Evolutionary conservation across 2,113 vertebrate genomes (phyloP).

Genomic region (Siniperca knerii): DNA sequence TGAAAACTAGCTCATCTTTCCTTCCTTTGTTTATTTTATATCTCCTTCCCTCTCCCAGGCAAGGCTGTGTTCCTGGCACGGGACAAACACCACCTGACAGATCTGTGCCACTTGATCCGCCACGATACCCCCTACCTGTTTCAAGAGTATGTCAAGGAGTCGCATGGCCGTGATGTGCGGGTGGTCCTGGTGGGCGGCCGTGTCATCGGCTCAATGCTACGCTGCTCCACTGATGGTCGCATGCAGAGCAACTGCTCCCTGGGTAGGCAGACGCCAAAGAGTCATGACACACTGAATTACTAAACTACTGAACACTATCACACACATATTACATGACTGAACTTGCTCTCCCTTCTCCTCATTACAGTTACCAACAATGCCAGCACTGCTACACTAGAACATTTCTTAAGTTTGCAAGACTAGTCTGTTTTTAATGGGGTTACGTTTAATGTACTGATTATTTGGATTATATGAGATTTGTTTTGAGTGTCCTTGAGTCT

Average conservation of each 20-base stretch:
- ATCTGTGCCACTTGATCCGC: slow-evolving; percentile 92
- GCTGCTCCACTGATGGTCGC: slow-evolving; percentile 92
- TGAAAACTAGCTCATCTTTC: slow-evolving; percentile 1
- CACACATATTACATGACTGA: not conserved
- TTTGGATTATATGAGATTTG: not conserved
- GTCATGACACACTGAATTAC: not conserved
- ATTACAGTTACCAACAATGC: not conserved
- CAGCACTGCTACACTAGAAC: not conserved
- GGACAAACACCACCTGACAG: slow-evolving; percentile 92
- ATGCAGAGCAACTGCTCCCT: slow-evolving; percentile 96
- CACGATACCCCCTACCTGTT: slow-evolving; percentile 93
- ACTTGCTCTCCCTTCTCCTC: not conserved
- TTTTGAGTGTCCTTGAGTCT: not conserved
- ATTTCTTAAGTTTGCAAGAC: not conserved
- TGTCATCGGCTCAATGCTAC: slow-evolving; percentile 92
- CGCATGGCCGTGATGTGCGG: slow-evolving; percentile 90
- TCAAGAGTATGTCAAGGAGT: slow-evolving; percentile 94
- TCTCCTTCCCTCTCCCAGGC: slow-evolving; percentile 76
- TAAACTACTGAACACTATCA: not conserved
- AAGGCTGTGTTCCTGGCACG: slow-evolving; percentile 93
- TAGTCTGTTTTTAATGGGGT: not conserved
- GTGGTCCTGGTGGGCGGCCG: slow-evolving; percentile 92
- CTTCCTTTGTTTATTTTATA: not conserved
- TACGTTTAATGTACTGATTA: not conserved
- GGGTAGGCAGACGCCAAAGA: slow-evolving; percentile 55